Percentiles rank a stretch among this genome's conserved stretches.
Evolutionary conservation across 2,797 vertebrate species (phyloP).

Genomic region (Mormyrops attenuatus): DNA sequence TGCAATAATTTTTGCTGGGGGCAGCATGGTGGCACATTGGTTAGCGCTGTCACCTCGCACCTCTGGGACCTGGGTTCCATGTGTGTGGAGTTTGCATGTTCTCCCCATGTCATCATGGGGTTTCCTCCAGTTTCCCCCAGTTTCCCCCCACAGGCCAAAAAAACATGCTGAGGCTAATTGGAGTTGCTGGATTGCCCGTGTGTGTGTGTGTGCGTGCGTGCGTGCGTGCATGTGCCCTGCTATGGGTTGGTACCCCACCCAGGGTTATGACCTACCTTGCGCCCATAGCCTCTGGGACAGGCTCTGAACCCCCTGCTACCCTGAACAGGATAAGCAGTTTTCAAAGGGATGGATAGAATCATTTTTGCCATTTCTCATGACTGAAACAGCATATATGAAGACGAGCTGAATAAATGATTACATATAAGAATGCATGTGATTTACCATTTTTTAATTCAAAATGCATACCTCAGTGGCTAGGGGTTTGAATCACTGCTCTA

Average conservation of each 20-base stretch:
- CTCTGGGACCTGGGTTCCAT: neutral
- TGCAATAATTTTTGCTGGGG: neutral
- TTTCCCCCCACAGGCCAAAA: neutral
- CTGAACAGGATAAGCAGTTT: neutral
- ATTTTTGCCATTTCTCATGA: neutral
- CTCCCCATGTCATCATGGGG: too few relatives aligned
- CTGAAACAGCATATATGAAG: neutral
- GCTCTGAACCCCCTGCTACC: too few relatives aligned
- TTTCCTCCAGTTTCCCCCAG: neutral
- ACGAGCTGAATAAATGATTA: neutral
- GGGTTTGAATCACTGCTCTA: neutral
- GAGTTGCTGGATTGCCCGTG: neutral
- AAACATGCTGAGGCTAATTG: neutral
- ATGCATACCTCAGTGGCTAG: neutral
- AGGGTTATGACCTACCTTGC: too few relatives aligned
- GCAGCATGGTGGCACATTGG: too few relatives aligned
- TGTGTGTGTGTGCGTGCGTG: too few relatives aligned
- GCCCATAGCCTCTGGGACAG: too few relatives aligned
- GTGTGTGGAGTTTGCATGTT: neutral
- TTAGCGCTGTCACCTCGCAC: neutral
- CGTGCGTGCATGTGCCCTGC: too few relatives aligned
- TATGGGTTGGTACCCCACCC: too few relatives aligned
- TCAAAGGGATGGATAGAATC: neutral
- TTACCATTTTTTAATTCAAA: neutral
- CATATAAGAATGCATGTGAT: neutral